Percentiles rank a stretch among this genome's conserved stretches.
Evolutionary conservation across 2,113 vertebrate species (phyloP).

Genomic region (Muntiacus muntjak): DNA sequence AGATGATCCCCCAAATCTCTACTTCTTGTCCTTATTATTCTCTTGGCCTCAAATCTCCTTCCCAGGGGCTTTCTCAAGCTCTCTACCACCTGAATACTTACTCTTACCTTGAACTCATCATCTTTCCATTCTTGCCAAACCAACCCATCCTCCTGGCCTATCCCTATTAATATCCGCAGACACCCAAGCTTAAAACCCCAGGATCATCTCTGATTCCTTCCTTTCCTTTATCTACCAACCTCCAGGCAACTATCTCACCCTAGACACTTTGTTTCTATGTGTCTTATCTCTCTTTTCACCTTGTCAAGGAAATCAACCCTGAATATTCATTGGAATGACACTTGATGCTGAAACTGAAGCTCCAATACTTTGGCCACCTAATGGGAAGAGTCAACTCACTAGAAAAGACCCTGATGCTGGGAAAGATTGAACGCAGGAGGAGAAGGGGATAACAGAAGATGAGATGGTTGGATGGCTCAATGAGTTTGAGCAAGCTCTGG

Average conservation of each 20-base stretch:
- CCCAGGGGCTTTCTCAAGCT: background rate
- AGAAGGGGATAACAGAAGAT: background rate
- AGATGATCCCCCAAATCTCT: background rate
- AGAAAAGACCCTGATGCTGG: background rate
- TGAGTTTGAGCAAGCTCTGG: background rate
- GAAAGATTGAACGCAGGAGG: background rate
- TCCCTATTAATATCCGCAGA: background rate
- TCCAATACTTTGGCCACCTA: background rate
- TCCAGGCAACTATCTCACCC: background rate
- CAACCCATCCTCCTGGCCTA: background rate
- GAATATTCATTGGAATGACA: background rate
- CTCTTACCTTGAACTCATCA: background rate
- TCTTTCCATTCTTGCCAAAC: background rate
- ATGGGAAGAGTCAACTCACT: background rate
- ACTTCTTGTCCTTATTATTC: background rate
- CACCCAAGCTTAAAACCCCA: background rate
- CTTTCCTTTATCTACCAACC: background rate
- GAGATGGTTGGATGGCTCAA: background rate
- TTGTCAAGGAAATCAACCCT: background rate
- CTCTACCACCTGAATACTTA: background rate
- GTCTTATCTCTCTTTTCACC: background rate
- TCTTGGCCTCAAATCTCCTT: background rate
- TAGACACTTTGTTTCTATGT: background rate
- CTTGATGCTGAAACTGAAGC: background rate
- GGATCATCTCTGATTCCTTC: background rate